Evolutionary conservation across 2,797 vertebrate species (phyloP), one percentile per base, ranked within the genome.

Genomic region (Alosa sapidissima): DNA sequence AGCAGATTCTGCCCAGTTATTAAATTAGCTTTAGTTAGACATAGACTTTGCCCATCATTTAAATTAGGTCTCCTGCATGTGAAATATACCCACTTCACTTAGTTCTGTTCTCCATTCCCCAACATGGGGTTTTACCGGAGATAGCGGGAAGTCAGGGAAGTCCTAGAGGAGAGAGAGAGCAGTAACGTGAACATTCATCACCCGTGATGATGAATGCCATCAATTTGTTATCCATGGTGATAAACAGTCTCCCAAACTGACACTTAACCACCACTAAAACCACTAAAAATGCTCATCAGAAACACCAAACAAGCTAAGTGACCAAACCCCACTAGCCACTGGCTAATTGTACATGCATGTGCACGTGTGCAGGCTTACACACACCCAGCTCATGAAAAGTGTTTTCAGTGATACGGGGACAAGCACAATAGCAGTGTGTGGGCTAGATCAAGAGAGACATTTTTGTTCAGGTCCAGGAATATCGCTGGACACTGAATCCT

Each of bases 121-220:
- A 6, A 21, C 5, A 41, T 47, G 16, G 41, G 41, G 14, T 21
- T 47, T 78, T 19, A 78, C 19, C 16, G 41, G 41, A 47, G 41
- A 47, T n/a, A 36, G 41, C 1, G 72, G 41, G 19, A 6, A 19
- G 41, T 90, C 87, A 86, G 83, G 86, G 33, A 89, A 16, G 51
- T 86, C 86, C 86, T 88, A 81, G 78, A 84, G 84, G 55, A 11
- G 13, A 28, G 13, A 28, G 28, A 54, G 55, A 81, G 16, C 10
- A 87, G 19, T 41, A 60, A 16, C 21, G 16, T n/a, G 11, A 28
- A 33, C 2, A 36, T 68, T 9, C 72, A 45, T 78, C 21, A 47
- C 21, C 41, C 8, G 36, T 8, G 72, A 78, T 28, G 47, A 47
- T 1, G 5, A 28, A 65, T 8, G 24, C 58, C n/a, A n/a, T 62